These are phyloP conservation scores for Chelon auratus DNA, from an alignment of 2,797 vertebrate genomes.

Conservation along the genomic window DNA sequence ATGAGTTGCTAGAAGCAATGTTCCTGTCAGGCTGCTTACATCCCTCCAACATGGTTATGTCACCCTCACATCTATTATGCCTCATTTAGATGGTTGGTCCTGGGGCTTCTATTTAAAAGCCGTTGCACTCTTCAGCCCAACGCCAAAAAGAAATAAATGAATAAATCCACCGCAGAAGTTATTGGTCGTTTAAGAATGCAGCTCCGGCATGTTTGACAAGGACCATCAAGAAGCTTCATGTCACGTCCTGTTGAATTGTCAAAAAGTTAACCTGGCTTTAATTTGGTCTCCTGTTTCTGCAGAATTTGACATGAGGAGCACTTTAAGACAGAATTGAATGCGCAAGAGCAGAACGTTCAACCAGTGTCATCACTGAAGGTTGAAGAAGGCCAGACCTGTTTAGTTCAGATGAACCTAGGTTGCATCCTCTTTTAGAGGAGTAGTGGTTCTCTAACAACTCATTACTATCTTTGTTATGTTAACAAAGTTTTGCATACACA, in stretches of 20 bases:
- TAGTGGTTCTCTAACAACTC: too few relatives aligned
- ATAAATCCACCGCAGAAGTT: conserved; percentile 37
- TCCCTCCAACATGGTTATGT: conserved; percentile 74
- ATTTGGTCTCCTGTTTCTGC: conserved; percentile 30
- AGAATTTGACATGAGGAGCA: conserved; percentile 12
- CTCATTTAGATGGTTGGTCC: conserved; percentile 68
- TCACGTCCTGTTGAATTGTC: conserved; percentile 9
- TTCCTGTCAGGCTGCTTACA: conserved; percentile 74
- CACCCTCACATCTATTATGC: conserved; percentile 74
- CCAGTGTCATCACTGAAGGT: too few relatives aligned
- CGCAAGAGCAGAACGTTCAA: too few relatives aligned
- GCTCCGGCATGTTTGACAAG: conserved; percentile 8
- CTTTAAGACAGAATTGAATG: not conserved
- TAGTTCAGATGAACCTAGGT: too few relatives aligned
- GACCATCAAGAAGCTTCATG: conserved; percentile 29
- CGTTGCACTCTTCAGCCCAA: conserved; percentile 27
- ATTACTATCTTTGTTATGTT: too few relatives aligned
- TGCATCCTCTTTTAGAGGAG: too few relatives aligned
- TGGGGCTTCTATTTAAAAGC: conserved; percentile 23
- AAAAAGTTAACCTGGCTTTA: conserved; percentile 36
- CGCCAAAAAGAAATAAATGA: not conserved
- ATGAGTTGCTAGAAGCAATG: conserved; percentile 74
- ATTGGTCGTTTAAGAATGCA: conserved; percentile 29
- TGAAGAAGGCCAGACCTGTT: too few relatives aligned
- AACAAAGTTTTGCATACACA: not conserved